A percentile compares a stretch with the other conserved stretches of the same genome.
These are phyloP conservation scores for Eupristina koningsbergeri DNA, from an alignment of 1,140 invertebrate genomes.

Conservation along the genomic window DNA sequence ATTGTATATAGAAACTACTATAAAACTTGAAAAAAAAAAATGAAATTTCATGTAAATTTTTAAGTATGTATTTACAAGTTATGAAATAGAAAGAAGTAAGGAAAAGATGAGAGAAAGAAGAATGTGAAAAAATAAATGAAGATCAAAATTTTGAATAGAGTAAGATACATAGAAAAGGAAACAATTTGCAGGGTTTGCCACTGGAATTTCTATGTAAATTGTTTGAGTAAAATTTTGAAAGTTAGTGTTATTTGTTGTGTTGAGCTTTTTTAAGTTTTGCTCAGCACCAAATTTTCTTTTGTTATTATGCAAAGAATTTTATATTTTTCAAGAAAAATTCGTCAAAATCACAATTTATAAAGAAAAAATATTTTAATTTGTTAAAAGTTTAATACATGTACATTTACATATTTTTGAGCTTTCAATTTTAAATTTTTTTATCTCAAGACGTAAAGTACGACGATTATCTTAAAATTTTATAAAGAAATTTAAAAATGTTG, in stretches of 20 bases:
- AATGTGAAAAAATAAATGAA: constrained; percentile 22
- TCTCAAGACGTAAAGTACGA: not conserved
- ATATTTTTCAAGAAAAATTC: constrained; percentile 15
- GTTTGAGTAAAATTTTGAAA: constrained; percentile 35
- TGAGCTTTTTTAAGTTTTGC: constrained; percentile 14
- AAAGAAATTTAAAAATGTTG: not conserved
- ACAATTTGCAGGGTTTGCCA: constrained; percentile 28
- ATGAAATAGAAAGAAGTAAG: not conserved
- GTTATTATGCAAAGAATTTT: constrained; percentile 7
- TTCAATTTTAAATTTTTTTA: not conserved
- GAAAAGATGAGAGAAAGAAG: not conserved
- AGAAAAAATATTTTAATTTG: not conserved
- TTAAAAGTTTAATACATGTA: not conserved
- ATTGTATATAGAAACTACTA: no score
- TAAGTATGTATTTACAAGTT: not conserved
- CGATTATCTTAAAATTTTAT: no score
- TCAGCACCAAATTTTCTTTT: not conserved
- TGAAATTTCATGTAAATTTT: not conserved
- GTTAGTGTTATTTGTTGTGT: constrained; percentile 9
- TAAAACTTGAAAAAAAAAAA: no score
- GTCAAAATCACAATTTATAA: not conserved
- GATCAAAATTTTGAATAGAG: constrained; percentile 25
- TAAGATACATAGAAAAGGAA: not conserved
- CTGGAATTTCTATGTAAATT: constrained; percentile 42
- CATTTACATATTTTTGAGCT: not conserved